Base-by-base conservation (phyloP, 2,888 invertebrate genomes). In the Agapostemon virescens region DNA sequence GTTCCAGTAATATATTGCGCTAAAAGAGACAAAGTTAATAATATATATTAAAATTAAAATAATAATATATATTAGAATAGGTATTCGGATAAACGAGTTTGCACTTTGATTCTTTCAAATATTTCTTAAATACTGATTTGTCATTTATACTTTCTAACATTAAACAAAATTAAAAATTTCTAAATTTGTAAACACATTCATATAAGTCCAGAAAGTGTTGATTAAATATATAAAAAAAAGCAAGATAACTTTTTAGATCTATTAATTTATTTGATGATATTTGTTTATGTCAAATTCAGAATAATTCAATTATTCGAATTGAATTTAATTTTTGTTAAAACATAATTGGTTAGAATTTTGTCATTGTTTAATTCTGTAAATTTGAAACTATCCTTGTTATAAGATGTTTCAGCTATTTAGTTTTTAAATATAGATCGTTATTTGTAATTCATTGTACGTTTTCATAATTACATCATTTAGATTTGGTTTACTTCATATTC, bases 71-170 rank as follows among this genome's bases (percentile, higher is more conserved):
- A 52, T 61, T 67, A 58, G 23, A 40, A 67, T 33, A 61, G 20
- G 49, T 58, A 76, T 76, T 71, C 67, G 67, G 61, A 79, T 79
- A 79, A 76, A 79, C 77, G 79, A 79, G 77, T 79, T 79, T 79
- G 26, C 76, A 71, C 76, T 70, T 70, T 67, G 15, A 61, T 67
- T 63, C 52, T 69, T 77, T 68, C 13, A 67, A 71, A 40, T 76
- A 76, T 30, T 66, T 55, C 40, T 67, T 61, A 38, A 58, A 76
- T 76, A 76, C 45, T 36, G 66, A 70, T 66, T 79, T 33, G 58
- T 30, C 42, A 70, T n/a, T 70, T 75, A 38, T n/a, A 58, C 20
- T 67, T 79, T 79, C 40, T 17, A 45, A 70, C 30, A 58, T 79
- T 40, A 13, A 30, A 30, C 30, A 58, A 58, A 58, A 58, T 58